Base-by-base conservation (phyloP, 2,113 vertebrate species). In the Campylomormyrus numenius region DNA sequence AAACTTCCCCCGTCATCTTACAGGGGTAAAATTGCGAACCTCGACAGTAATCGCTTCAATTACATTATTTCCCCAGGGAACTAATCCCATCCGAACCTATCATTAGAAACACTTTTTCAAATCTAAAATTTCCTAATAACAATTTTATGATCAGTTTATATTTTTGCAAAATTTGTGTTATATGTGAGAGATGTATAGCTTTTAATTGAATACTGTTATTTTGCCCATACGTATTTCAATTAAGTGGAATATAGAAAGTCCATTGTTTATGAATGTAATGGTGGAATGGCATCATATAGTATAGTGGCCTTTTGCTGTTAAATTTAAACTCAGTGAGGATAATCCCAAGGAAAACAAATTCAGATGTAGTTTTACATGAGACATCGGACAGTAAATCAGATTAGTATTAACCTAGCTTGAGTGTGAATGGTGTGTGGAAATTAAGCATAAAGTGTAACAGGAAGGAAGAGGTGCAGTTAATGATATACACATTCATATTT, bases 1-100 rank as follows among this genome's bases (percentile, higher is more conserved):
- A 80, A 17, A 97, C 97, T 91, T 98, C 97, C 0, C 95, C 96
- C 46, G 97, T 96, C 90, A 91, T 96, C 94, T 98, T 98, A 90
- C 97, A 98, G 83, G 96, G 98, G 94, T 10, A n/a, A 66, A 66
- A 66, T 66, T 66, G 9, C 1, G 62, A 27, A 11, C 9, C 62
- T 27, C 1, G 9, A 66, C 62, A 11, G 62, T 27, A 66, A 66
- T 66, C n/a, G 10, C 62, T 27, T 66, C n/a, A 66, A 0, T 27
- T 66, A 66, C 62, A 66, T 66, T 27, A 27, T 27, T 9, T 66
- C 62, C 58, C 62, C 62, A 66, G 62, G 62, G 27, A 66, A 66
- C 2, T 66, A 62, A 66, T 66, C 8, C n/a, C n/a, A 66, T 66
- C 58, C 58, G 11, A 66, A 66, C 3, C 7, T 11, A 66, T 27